Percentiles rank a stretch among this genome's conserved stretches.
Evolutionary conservation across 2,797 vertebrate genomes (phyloP).

Genomic region (Spheniscus humboldti): DNA sequence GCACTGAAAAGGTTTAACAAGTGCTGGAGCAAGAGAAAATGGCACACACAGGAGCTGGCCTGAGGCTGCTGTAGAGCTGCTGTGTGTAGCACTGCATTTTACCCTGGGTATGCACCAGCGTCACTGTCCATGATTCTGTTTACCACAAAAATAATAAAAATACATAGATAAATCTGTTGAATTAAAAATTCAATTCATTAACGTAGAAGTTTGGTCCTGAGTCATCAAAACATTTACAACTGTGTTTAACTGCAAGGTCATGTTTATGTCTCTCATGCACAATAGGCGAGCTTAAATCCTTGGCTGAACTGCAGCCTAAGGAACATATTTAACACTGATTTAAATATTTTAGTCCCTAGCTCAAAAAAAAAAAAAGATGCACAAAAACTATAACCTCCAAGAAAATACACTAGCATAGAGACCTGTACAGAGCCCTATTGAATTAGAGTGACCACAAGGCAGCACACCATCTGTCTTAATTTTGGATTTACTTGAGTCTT

Average conservation of each 20-base stretch:
- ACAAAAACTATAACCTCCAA: constrained; percentile 12
- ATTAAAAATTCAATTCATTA: neutral
- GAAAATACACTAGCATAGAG: neutral
- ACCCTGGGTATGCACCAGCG: neutral
- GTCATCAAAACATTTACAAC: neutral
- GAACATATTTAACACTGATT: neutral
- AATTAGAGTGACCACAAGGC: constrained; percentile 37
- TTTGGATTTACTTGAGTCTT: constrained; percentile 33
- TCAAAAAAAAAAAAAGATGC: neutral
- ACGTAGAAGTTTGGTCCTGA: neutral
- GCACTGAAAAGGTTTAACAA: constrained; percentile 64
- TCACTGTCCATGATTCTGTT: neutral
- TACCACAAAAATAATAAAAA: neutral
- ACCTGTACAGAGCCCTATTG: constrained; percentile 33
- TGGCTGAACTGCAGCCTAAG: neutral
- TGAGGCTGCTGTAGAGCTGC: constrained; percentile 5
- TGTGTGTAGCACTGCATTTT: neutral
- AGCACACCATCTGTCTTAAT: constrained; percentile 58
- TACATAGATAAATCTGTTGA: neutral
- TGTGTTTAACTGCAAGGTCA: neutral
- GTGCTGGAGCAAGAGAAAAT: constrained; percentile 49
- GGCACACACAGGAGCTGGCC: constrained; percentile 16
- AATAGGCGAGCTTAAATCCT: neutral
- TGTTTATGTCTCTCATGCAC: neutral
- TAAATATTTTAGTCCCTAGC: neutral